A percentile compares a stretch with the other conserved stretches of the same genome.
Conservation (phyloP, 2,797 vertebrate genomes). For the Onychomys torridus region DNA sequence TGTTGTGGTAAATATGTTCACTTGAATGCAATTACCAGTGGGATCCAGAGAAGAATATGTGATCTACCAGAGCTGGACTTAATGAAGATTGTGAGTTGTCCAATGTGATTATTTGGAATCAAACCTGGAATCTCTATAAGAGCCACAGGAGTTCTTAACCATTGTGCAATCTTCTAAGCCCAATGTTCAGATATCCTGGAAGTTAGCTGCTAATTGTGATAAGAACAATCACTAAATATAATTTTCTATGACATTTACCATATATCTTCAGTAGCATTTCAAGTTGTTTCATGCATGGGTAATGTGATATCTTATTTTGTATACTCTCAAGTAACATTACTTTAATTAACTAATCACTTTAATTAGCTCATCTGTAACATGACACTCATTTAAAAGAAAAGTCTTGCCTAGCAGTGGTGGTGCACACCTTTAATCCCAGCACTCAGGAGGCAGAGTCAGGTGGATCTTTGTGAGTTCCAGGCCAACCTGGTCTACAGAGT, state of each 20-base stretch:
- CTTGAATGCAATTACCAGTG: too few species aligned
- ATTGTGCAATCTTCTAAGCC: not conserved
- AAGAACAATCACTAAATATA: not conserved
- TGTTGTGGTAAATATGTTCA: not conserved
- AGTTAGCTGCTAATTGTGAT: not conserved
- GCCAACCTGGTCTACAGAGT: too few species aligned
- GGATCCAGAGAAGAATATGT: not conserved
- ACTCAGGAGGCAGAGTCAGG: too few species aligned
- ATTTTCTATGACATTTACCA: not conserved
- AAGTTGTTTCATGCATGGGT: not conserved
- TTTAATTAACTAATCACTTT: not conserved
- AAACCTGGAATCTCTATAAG: not conserved
- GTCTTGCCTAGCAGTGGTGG: too few species aligned
- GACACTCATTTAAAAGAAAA: not conserved
- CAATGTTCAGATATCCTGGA: not conserved
- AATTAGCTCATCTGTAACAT: not conserved
- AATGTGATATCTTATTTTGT: not conserved
- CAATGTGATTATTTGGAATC: not conserved
- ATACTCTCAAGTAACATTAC: not conserved
- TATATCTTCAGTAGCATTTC: not conserved
- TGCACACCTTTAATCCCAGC: too few species aligned
- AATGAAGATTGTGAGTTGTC: not conserved
- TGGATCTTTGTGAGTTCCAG: too few species aligned
- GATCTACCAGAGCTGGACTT: not conserved
- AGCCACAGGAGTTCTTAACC: not conserved